Evolutionary conservation across 2,797 vertebrate species (phyloP).

Genomic region (Tokudaia muenninki): DNA sequence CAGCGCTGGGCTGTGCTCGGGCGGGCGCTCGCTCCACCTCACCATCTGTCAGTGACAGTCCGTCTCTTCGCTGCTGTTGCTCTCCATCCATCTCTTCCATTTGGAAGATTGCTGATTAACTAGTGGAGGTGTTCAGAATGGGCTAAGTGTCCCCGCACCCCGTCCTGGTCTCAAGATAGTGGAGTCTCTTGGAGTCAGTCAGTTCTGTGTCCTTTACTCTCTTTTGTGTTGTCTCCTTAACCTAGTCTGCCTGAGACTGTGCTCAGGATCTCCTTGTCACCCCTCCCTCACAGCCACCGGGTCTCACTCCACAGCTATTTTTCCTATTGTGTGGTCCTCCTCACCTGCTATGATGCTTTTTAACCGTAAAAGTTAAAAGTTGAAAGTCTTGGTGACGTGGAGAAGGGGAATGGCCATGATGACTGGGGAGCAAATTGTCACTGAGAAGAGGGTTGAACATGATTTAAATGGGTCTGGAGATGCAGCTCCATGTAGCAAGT

Average conservation of each 20-base stretch:
- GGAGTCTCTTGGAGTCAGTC: neutral
- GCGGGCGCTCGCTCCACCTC: neutral
- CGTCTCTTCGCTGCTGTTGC: neutral
- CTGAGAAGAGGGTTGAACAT: neutral
- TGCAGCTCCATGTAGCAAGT: neutral
- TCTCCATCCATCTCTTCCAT: slow-evolving; percentile 10
- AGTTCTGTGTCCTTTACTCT: neutral
- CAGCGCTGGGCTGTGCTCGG: neutral
- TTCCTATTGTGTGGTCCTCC: neutral
- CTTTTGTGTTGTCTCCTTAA: neutral
- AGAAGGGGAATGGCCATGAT: neutral
- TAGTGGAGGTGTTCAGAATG: neutral
- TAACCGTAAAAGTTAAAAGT: no score
- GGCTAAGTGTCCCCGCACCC: neutral
- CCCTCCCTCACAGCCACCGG: neutral
- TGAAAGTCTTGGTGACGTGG: neutral
- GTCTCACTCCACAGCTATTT: neutral
- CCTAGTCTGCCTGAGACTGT: neutral
- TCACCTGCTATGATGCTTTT: neutral
- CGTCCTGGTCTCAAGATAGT: no score
- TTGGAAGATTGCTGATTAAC: slow-evolving; percentile 3
- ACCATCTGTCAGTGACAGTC: neutral
- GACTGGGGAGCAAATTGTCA: neutral
- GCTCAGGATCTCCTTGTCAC: neutral
- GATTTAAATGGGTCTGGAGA: neutral